Conservation (phyloP, 1,140 invertebrate genomes). For the Bilobella aurantiaca region DNA sequence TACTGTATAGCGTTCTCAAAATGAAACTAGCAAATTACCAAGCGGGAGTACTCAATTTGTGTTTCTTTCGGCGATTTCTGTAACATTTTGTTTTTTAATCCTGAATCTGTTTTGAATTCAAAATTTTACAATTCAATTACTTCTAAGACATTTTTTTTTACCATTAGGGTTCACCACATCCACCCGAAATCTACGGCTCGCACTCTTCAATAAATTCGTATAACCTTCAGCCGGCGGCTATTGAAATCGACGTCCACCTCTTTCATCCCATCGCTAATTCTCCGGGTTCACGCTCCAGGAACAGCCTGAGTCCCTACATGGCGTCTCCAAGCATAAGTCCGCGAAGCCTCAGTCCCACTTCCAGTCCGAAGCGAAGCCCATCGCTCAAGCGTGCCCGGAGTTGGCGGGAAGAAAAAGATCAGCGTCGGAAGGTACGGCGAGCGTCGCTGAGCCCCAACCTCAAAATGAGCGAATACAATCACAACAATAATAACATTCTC, state of each 20-base stretch:
- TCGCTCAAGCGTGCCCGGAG: constrained; percentile 31
- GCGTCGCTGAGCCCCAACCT: constrained; percentile 32
- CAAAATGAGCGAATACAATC: constrained; percentile 33
- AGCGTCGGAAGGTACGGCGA: constrained; percentile 31
- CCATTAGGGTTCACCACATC: constrained; percentile 21
- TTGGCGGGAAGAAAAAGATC: constrained; percentile 31
- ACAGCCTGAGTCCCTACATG: constrained; percentile 30
- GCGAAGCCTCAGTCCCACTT: constrained; percentile 24
- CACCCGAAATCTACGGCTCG: constrained; percentile 16
- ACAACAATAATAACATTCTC: constrained; percentile 34
- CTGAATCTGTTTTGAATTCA: not conserved
- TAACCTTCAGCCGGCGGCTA: constrained; percentile 22
- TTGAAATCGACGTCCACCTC: constrained; percentile 6
- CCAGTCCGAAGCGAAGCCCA: constrained; percentile 29
- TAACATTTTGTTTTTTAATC: not conserved
- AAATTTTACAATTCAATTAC: no score
- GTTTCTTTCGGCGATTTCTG: no score
- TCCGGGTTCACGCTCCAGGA: not conserved
- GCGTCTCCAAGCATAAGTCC: constrained; percentile 21
- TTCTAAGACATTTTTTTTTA: constrained; percentile 14
- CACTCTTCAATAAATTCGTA: constrained; percentile 32
- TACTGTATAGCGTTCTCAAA: no score
- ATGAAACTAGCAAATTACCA: no score
- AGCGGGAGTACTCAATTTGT: no score
- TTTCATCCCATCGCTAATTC: constrained; percentile 4